phyloP scores from a whole-genome alignment of 2,113 vertebrate species.

The Electrona antarctica region DNA sequence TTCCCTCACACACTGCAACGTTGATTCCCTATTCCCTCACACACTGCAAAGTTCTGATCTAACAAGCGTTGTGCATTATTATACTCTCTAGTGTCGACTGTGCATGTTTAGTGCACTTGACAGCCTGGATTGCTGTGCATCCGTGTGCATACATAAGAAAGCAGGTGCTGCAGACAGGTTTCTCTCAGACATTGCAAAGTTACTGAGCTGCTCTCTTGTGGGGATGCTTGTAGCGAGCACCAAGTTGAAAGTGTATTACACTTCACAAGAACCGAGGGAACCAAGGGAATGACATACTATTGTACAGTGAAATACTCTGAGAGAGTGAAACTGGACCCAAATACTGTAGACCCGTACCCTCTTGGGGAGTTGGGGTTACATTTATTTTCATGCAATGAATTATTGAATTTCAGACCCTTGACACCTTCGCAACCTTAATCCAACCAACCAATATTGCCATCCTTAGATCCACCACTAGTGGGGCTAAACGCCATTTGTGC shows the following conservation, averaged over 20 bases:
- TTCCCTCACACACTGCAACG: slow-evolving; percentile 26
- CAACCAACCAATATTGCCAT: too few species aligned
- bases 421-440: too few species aligned
- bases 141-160: slow-evolving; percentile 46
- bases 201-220: slow-evolving; percentile 1
- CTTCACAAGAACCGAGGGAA: neutral
- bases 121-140: slow-evolving; percentile 26
- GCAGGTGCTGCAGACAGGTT: slow-evolving; percentile 52
- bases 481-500: neutral
- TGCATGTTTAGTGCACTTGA: slow-evolving; percentile 13
- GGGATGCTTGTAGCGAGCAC: slow-evolving; percentile 4
- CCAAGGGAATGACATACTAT: neutral
- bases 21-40: slow-evolving; percentile 6
- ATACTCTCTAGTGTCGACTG: slow-evolving; percentile 8
- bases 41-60: slow-evolving; percentile 23
- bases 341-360: too few species aligned
- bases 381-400: too few species aligned
- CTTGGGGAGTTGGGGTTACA: too few species aligned
- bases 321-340: too few species aligned
- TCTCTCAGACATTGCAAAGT: slow-evolving; percentile 18
- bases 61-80: slow-evolving; percentile 3
- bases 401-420: too few species aligned
- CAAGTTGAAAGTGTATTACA: neutral
- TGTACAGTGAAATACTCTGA: too few species aligned
- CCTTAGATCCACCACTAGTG: neutral